A percentile compares a stretch with the other conserved stretches of the same genome.
phyloP scores from a whole-genome alignment of 2,113 vertebrate species.

The Plecotus auritus region DNA sequence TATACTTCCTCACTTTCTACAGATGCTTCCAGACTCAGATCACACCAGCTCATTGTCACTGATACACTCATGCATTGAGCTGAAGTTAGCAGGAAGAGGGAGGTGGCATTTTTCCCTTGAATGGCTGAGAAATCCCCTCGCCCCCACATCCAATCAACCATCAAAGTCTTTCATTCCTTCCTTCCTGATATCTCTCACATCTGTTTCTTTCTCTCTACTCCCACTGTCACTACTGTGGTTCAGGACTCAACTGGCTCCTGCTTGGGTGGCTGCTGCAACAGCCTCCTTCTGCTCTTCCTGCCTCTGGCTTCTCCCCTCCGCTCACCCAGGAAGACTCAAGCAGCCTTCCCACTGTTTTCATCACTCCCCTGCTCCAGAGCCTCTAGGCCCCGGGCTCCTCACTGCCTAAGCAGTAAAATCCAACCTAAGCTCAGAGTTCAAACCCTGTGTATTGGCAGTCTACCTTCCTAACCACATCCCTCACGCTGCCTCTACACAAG shows the following conservation, averaged over 20 bases:
- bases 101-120: conserved; percentile 42
- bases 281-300: neutral
- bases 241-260: neutral
- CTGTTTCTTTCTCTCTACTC: conserved; percentile 32
- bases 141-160: conserved; percentile 55
- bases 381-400: neutral
- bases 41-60: conserved; percentile 48
- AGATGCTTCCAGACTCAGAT: conserved; percentile 60
- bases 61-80: conserved; percentile 42
- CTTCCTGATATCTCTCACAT: neutral
- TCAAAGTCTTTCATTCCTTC: conserved; percentile 40
- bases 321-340: neutral
- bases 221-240: neutral
- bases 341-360: neutral
- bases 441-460: neutral
- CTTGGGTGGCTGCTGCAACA: neutral
- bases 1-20: conserved; percentile 59
- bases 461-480: neutral
- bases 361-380: neutral
- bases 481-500: neutral
- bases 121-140: conserved; percentile 54
- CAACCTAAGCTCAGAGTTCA: neutral
- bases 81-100: conserved; percentile 48
- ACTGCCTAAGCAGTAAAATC: neutral
- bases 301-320: neutral